Conservation (phyloP, 2,888 invertebrate species). For the Diadegma fenestrale region DNA sequence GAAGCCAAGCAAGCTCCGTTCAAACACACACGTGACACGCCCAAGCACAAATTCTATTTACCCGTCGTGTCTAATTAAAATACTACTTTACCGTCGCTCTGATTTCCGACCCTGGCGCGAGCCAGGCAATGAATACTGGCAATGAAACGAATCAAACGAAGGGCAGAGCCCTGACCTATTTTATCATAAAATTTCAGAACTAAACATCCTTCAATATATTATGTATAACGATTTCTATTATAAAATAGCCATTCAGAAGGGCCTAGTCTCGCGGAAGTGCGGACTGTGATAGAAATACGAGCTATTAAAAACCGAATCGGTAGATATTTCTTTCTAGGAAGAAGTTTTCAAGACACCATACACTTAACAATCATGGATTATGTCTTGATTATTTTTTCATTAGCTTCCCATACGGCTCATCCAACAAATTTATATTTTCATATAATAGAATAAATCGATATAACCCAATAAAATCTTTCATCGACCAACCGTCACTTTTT, state of each 20-base stretch:
- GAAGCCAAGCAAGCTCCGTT: slow-evolving; percentile 91
- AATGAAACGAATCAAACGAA: neutral
- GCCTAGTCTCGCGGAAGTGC: slow-evolving; percentile 31
- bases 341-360: neutral
- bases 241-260: neutral
- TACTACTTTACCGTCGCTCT: neutral
- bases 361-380: neutral
- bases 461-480: neutral
- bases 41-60: slow-evolving; percentile 94
- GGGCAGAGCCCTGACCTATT: neutral
- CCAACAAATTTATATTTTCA: neutral
- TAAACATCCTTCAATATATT: neutral
- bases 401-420: neutral
- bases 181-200: neutral
- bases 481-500: neutral
- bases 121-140: no score
- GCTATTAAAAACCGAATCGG: slow-evolving; percentile 1
- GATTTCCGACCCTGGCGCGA: neutral
- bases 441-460: slow-evolving; percentile 1
- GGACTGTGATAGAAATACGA: slow-evolving; percentile 55
- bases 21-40: slow-evolving; percentile 94
- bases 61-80: slow-evolving; percentile 87
- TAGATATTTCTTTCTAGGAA: slow-evolving; percentile 24
- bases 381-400: neutral
- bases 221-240: slow-evolving; percentile 3